Conservation (phyloP, 1,140 invertebrate genomes). For the Scaptomyza montana region DNA sequence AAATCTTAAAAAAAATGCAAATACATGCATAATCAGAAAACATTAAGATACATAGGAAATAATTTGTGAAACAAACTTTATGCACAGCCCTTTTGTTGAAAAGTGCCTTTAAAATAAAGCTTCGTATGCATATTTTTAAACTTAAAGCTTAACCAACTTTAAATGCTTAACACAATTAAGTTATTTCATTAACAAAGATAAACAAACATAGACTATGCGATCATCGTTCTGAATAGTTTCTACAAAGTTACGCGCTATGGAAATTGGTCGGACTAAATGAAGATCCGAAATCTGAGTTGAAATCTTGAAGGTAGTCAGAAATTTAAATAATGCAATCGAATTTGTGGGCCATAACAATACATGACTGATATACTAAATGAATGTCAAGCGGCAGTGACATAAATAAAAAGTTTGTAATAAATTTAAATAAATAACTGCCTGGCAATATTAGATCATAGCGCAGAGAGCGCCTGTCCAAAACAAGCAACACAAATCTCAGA, state of each 20-base stretch:
- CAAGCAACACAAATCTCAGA: slow-evolving; percentile 56
- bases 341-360: slow-evolving; percentile 43
- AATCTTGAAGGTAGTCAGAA: slow-evolving; percentile 37
- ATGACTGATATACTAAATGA: slow-evolving; percentile 76
- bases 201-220: slow-evolving; percentile 27
- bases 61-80: background rate
- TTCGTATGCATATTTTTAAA: slow-evolving; percentile 17
- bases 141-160: slow-evolving; percentile 12
- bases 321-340: slow-evolving; percentile 28
- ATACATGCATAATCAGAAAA: background rate
- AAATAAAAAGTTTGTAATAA: slow-evolving; percentile 80
- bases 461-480: background rate
- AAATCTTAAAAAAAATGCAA: background rate
- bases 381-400: slow-evolving; percentile 69
- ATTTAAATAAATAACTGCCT: slow-evolving; percentile 81
- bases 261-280: background rate
- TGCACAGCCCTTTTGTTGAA: background rate
- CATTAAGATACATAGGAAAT: background rate
- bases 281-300: slow-evolving; percentile 21
- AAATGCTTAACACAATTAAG: slow-evolving; percentile 29
- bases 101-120: background rate
- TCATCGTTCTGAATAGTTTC: slow-evolving; percentile 38
- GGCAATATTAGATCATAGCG: slow-evolving; percentile 74
- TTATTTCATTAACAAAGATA: slow-evolving; percentile 32
- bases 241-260: slow-evolving; percentile 2